phyloP scores from a whole-genome alignment of 1,140 invertebrate species.

The Drosophila nigromelanica region DNA sequence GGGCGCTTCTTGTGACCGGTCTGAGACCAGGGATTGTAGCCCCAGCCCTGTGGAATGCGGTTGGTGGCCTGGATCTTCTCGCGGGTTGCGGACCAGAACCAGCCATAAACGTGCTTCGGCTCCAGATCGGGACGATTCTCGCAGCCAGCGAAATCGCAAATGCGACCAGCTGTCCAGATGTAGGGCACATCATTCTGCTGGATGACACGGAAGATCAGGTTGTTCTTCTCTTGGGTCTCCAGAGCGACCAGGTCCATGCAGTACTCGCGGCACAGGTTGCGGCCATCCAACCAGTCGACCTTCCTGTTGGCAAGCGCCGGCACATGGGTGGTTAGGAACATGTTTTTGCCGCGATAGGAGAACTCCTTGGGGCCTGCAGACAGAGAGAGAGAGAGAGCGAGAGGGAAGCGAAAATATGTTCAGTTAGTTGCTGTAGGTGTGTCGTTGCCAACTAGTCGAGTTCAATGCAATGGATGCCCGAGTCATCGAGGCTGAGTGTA shows the following conservation, averaged over 20 bases:
- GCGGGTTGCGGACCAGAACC: constrained; percentile 96
- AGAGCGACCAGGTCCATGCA: constrained; percentile 96
- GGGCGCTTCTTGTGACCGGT: constrained; percentile 94
- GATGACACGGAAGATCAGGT: constrained; percentile 93
- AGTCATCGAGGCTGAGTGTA: not conserved
- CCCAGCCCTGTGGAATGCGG: constrained; percentile 85
- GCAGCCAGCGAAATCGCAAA: constrained; percentile 97
- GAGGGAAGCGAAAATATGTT: not conserved
- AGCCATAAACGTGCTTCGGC: constrained; percentile 92
- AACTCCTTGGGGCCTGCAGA: constrained; percentile 94
- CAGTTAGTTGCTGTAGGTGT: constrained; percentile 6
- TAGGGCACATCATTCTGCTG: constrained; percentile 95
- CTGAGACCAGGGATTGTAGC: constrained; percentile 93
- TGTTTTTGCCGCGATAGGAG: constrained; percentile 93
- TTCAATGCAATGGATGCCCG: constrained; percentile 47
- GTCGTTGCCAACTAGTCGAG: constrained; percentile 9
- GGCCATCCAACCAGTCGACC: constrained; percentile 94
- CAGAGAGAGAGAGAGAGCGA: constrained; percentile 17
- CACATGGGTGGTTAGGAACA: constrained; percentile 94
- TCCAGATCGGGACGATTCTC: constrained; percentile 93
- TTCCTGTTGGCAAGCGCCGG: constrained; percentile 90
- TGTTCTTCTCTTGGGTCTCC: constrained; percentile 95
- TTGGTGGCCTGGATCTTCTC: constrained; percentile 95
- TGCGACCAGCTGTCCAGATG: constrained; percentile 95
- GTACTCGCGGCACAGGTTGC: constrained; percentile 95